Base-by-base conservation (phyloP, 2,888 invertebrate genomes). In the Hipparchia semele region DNA sequence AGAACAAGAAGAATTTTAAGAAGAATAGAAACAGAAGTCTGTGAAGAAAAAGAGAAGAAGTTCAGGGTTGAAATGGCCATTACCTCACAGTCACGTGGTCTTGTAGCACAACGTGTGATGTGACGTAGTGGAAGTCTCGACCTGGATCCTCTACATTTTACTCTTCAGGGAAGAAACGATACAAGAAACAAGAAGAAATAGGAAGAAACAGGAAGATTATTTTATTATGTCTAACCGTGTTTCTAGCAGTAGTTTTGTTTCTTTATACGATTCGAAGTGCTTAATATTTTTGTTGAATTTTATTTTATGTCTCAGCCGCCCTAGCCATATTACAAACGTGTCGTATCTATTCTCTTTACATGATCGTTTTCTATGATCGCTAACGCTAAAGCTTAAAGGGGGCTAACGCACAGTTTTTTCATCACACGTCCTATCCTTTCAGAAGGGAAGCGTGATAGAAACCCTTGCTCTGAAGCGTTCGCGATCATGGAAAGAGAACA, bases 61-160 rank as follows among this genome's bases (percentile, higher is more conserved):
- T 89, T 87, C 90, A 90, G 91, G 90, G 84, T 89, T 91, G 92
- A 92, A 89, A 92, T 90, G 83, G 91, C 92, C 92, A 92, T 92
- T 93, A 93, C 92, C 92, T 92, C 92, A 93, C 92, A 90, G 90
- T 92, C 93, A 92, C 93, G 92, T 93, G 90, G 91, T 92, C 91
- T 84, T 84, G 80, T 81, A 84, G 85, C 88, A 92, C 90, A 91
- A 93, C 93, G 91, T 92, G 93, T 92, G 92, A 92, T 93, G 93
- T 93, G 93, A 92, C 91, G 92, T 92, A 93, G 91, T 92, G 92
- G 92, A 90, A 91, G 91, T 93, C 86, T 92, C 92, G 91, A 85
- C 87, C 90, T 87, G 89, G 85, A 87, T 83, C 61, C 23, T 72
- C 73, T 60, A 58, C 75, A 33, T 33, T 71, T 53, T 59, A 53